Conservation (phyloP, 2,113 vertebrate genomes). For the Oxyura jamaicensis region DNA sequence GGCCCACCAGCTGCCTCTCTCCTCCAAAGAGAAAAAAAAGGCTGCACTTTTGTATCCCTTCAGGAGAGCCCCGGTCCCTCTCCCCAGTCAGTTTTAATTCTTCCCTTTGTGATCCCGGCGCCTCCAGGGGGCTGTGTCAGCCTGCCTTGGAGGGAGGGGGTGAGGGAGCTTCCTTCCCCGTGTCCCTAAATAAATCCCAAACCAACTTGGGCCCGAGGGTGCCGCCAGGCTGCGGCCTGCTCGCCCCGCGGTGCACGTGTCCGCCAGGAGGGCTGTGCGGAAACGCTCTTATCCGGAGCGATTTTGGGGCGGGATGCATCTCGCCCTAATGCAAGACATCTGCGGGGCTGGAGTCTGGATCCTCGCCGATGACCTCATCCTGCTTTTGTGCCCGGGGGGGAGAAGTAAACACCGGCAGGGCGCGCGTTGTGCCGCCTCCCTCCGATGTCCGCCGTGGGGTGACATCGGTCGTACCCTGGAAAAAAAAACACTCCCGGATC, state of each 20-base stretch:
- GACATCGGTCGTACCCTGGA: background rate
- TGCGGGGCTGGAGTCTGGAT: constrained; percentile 4
- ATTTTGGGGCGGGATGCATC: constrained; percentile 11
- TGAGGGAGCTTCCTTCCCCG: background rate
- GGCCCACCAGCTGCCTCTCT: constrained; percentile 62
- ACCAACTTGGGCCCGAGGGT: background rate
- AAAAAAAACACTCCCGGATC: background rate
- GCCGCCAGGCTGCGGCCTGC: background rate
- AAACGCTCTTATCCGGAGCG: background rate
- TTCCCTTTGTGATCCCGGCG: background rate
- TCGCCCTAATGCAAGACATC: background rate
- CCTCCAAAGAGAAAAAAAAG: background rate
- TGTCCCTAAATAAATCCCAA: background rate
- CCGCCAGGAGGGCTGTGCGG: background rate
- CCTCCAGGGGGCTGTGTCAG: background rate
- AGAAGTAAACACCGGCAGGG: background rate
- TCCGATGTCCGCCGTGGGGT: background rate
- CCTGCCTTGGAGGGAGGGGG: background rate
- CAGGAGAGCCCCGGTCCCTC: background rate
- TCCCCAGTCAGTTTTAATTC: background rate
- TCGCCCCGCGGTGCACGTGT: background rate
- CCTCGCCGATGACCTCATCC: constrained; percentile 19
- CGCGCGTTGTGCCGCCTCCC: background rate
- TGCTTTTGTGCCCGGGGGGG: background rate
- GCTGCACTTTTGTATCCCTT: constrained; percentile 25